Evolutionary conservation across 1,140 invertebrate species (phyloP), one percentile per base, ranked within the genome.

Genomic region (Hypsibius dujardini): DNA sequence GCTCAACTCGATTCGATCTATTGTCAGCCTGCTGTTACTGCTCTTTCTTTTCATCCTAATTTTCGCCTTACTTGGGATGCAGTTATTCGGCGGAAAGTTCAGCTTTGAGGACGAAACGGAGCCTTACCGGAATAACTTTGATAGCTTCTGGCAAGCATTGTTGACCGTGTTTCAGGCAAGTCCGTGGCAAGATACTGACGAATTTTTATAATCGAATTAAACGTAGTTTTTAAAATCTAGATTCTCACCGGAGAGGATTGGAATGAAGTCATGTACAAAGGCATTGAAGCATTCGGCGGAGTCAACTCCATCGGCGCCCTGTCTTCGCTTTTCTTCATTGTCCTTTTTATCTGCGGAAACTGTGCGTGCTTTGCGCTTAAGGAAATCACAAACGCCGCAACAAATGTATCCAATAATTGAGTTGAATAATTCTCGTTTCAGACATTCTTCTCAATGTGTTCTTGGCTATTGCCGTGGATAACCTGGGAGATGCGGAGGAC

Each of bases 381-480:
- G n/a, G n/a, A n/a, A n/a, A n/a, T n/a, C n/a, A n/a, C 7, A 67
- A 67, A 45, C 60, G 28, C 42, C 46, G 28, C 2, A 47, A 2
- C 70, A 72, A 1, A 2, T 2, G 71, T 1, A 71, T 46, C n/a
- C 2, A 2, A 47, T 1, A 73, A 1, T n/a, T 47, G 47, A 2
- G 2, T 46, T 71, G 28, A 7, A 71, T 15, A 70, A 75, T 74
- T 2, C 12, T 60, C 46, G 74, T 74, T 71, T 70, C 78, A 93
- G 90, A 95, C 83, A 96, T 96, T 76, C 84, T 98, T 72, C 82
- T 99, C 77, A 99, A 99, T 79, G 95, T 99, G 76, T 99, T 99
- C 90, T 97, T 99, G 92, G 95, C 95, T 82, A 98, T 98, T 82
- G 95, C 95, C 77, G 95, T 99, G 2, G 95, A 99, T 79, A 99